Percentiles rank a stretch among this genome's conserved stretches.
Evolutionary conservation across 2,797 vertebrate genomes (phyloP).

Genomic region (Fistularia commersonii): DNA sequence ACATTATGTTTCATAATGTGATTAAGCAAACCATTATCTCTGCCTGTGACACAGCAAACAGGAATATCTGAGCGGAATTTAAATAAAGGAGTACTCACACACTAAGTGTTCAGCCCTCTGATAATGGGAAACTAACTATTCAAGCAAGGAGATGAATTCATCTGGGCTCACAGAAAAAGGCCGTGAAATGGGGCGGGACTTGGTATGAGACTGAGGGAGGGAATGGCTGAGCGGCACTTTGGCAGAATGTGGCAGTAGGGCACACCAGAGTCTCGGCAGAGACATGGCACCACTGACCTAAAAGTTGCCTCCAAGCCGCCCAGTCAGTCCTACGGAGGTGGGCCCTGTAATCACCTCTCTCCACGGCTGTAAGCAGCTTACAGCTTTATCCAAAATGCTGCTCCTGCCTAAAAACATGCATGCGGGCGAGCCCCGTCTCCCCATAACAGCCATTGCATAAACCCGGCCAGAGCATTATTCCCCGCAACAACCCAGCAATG

Average conservation of each 20-base stretch:
- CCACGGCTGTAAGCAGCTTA: constrained; percentile 78
- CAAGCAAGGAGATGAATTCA: constrained; percentile 32
- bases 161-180: constrained; percentile 19
- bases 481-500: constrained; percentile 67
- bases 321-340: constrained; percentile 65
- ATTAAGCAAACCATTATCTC: constrained; percentile 24
- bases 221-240: constrained; percentile 14
- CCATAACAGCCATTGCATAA: constrained; percentile 74
- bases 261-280: constrained; percentile 31
- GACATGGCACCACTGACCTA: constrained; percentile 74
- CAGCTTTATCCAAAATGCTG: constrained; percentile 72
- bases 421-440: constrained; percentile 68
- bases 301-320: constrained; percentile 70
- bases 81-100: constrained; percentile 21
- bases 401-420: constrained; percentile 70
- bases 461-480: constrained; percentile 72
- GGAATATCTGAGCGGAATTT: constrained; percentile 19
- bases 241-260: constrained; percentile 40
- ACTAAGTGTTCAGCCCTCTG: constrained; percentile 19
- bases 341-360: constrained; percentile 76
- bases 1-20: constrained; percentile 19
- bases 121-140: constrained; percentile 27
- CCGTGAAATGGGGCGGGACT: constrained; percentile 24
- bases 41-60: constrained; percentile 28
- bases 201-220: constrained; percentile 15